Evolutionary conservation across 2,888 invertebrate genomes (phyloP).

Genomic region (Drosophila affinis): DNA sequence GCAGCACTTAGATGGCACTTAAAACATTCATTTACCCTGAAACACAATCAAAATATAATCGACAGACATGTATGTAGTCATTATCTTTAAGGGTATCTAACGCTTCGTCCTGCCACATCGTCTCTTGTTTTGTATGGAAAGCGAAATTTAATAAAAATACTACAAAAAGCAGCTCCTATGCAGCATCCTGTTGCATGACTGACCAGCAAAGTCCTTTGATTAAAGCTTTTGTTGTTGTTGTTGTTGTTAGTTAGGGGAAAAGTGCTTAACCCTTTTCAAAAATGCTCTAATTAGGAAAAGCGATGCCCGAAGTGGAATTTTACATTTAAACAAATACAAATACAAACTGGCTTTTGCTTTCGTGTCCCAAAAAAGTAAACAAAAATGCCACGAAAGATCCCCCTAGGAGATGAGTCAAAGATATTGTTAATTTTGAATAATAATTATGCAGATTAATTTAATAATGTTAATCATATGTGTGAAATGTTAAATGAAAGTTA

Average conservation of each 20-base stretch:
- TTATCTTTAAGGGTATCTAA: background rate
- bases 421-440: background rate
- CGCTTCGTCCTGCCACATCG: background rate
- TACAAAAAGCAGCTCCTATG: conserved; percentile 14
- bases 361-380: background rate
- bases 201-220: conserved; percentile 47
- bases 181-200: conserved; percentile 53
- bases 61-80: background rate
- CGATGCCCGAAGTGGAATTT: background rate
- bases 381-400: background rate
- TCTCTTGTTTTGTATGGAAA: conserved; percentile 61
- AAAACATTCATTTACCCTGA: background rate
- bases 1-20: background rate
- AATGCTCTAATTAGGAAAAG: conserved; percentile 20
- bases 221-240: conserved; percentile 5
- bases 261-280: conserved; percentile 9
- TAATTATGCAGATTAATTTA: background rate
- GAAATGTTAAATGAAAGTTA: background rate
- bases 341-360: background rate
- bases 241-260: background rate
- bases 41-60: background rate
- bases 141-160: conserved; percentile 68
- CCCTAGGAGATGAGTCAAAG: background rate
- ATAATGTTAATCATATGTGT: background rate
- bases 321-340: background rate